Evolutionary conservation across 2,888 invertebrate genomes (phyloP).

Genomic region (Rhabditoides inermis): DNA sequence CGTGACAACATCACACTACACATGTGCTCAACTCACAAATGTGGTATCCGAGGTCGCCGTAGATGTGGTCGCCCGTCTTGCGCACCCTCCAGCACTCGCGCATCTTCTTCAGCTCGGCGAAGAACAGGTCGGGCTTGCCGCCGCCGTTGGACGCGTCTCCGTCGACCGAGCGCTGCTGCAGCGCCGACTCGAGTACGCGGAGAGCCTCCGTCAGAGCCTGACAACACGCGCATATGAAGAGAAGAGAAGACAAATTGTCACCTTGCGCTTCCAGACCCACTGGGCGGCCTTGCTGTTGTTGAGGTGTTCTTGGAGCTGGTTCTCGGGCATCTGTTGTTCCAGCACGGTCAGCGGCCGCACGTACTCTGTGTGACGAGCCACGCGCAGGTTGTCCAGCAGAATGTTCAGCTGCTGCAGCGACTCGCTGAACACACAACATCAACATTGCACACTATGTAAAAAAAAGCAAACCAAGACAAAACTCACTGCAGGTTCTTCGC

Average conservation of each 20-base stretch:
- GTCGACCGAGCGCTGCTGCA: constrained; percentile 7
- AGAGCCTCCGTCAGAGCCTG: constrained; percentile 38
- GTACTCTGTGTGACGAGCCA: constrained; percentile 32
- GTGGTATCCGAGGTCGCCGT: constrained; percentile 47
- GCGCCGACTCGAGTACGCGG: constrained; percentile 20
- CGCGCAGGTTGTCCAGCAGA: constrained; percentile 37
- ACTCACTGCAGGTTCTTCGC: constrained; percentile 46
- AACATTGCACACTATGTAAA: background rate
- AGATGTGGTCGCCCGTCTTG: constrained; percentile 37
- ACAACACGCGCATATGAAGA: too few species aligned
- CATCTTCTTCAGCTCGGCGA: constrained; percentile 38
- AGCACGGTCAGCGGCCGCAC: constrained; percentile 24
- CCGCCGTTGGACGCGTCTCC: background rate
- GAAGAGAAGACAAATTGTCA: constrained; percentile 6
- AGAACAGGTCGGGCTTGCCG: background rate
- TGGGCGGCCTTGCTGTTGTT: constrained; percentile 27
- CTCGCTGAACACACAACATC: constrained; percentile 25
- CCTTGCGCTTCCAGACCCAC: constrained; percentile 36
- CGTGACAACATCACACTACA: constrained; percentile 3
- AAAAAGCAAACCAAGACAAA: background rate
- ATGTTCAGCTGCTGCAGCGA: constrained; percentile 43
- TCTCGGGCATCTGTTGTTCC: constrained; percentile 16
- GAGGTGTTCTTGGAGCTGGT: constrained; percentile 10
- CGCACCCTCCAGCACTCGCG: constrained; percentile 43
- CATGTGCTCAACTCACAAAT: constrained; percentile 22